Evolutionary conservation across 2,797 vertebrate genomes (phyloP).

Genomic region (Avahi laniger): DNA sequence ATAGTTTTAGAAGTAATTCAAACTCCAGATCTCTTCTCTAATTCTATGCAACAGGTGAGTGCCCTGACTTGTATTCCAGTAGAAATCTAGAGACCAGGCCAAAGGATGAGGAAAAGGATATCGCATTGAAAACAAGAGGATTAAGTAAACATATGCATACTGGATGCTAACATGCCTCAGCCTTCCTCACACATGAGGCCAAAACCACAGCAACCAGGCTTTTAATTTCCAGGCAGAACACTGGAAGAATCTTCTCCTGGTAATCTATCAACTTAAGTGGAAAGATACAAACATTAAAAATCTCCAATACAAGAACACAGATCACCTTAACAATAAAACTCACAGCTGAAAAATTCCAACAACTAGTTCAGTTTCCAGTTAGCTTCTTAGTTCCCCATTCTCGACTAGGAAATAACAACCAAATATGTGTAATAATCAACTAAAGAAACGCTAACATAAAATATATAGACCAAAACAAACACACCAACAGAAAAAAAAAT

Average conservation of each 20-base stretch:
- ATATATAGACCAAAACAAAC: constrained; percentile 7
- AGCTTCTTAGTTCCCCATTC: neutral
- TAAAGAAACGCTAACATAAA: constrained; percentile 38
- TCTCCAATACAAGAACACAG: neutral
- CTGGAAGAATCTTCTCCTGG: neutral
- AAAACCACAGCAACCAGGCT: neutral
- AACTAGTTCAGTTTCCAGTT: constrained; percentile 10
- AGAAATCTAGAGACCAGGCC: constrained; percentile 10
- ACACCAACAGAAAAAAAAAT: neutral
- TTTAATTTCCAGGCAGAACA: constrained; percentile 15
- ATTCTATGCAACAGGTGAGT: neutral
- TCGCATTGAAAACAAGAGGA: neutral
- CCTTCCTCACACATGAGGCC: neutral
- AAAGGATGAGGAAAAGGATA: neutral
- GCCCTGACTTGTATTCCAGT: neutral
- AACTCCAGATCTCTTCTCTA: neutral
- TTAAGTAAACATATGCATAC: neutral
- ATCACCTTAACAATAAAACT: neutral
- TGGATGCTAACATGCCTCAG: neutral
- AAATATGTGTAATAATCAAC: neutral
- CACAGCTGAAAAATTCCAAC: neutral
- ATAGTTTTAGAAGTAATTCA: constrained; percentile 8
- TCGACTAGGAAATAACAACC: neutral
- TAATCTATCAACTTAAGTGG: neutral
- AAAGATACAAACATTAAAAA: neutral